Percentiles rank a stretch among this genome's conserved stretches.
phyloP scores from a whole-genome alignment of 2,113 vertebrate species.

The Phrynosoma platyrhinos region DNA sequence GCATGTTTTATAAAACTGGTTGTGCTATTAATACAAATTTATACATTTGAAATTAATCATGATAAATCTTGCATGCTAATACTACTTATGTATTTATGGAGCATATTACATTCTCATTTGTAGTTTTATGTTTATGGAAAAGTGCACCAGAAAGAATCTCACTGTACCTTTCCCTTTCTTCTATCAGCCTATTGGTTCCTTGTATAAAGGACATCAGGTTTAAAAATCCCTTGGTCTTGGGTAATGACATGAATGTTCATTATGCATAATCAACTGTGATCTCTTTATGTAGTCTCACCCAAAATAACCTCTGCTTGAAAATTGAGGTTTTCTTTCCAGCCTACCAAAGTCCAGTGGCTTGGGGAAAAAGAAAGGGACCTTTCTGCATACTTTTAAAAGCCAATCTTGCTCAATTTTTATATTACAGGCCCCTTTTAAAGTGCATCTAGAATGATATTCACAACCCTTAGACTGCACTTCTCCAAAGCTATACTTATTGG shows the following conservation, averaged over 20 bases:
- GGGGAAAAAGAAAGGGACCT: not conserved
- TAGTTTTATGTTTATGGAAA: constrained; percentile 4
- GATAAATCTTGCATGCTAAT: not conserved
- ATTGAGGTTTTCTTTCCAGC: not conserved
- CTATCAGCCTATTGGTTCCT: not conserved
- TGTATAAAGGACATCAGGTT: not conserved
- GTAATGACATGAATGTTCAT: not conserved
- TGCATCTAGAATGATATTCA: no score
- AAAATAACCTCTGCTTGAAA: constrained; percentile 1
- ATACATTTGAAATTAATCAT: not conserved
- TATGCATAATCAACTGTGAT: not conserved
- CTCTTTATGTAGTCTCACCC: not conserved
- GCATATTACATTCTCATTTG: not conserved
- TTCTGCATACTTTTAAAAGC: no score
- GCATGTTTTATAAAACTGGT: not conserved
- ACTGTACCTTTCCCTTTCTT: not conserved
- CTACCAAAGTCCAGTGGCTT: not conserved
- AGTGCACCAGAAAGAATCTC: not conserved
- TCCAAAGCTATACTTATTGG: no score
- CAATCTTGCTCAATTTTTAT: no score
- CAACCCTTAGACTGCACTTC: no score
- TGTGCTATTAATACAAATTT: not conserved
- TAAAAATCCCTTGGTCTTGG: not conserved
- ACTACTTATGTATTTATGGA: not conserved
- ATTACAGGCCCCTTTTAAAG: no score